Conservation (phyloP, 2,888 invertebrate genomes). For the Clostera curtula region DNA sequence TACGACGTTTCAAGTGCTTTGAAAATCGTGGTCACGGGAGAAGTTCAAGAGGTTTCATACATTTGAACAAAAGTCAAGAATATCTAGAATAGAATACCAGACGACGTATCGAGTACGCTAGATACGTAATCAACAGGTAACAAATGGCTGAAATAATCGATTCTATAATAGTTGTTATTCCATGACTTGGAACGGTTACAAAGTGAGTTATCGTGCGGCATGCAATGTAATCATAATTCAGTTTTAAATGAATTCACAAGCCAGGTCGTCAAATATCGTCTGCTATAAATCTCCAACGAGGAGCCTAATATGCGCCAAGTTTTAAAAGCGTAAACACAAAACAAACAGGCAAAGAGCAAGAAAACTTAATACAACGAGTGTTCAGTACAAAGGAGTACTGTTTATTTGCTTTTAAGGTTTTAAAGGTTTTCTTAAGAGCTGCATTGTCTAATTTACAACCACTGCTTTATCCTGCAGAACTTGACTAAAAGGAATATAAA, state of each 20-base stretch:
- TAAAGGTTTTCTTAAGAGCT: too few species aligned
- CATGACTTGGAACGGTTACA: constrained; percentile 32
- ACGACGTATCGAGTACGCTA: neutral
- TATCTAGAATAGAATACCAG: neutral
- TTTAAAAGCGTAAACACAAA: constrained; percentile 7
- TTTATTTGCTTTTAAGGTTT: too few species aligned
- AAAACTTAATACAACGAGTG: too few species aligned
- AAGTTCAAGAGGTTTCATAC: too few species aligned
- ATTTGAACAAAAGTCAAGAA: too few species aligned
- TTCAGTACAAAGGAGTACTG: too few species aligned
- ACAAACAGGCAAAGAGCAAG: too few species aligned
- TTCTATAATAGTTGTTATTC: constrained; percentile 32
- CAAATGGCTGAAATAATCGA: constrained; percentile 24
- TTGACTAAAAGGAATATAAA: too few species aligned
- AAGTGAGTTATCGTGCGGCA: constrained; percentile 32
- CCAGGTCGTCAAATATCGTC: constrained; percentile 22
- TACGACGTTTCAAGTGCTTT: too few species aligned
- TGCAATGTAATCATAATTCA: constrained; percentile 35
- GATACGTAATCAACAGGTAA: constrained; percentile 26
- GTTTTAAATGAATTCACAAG: constrained; percentile 27
- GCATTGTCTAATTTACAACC: too few species aligned
- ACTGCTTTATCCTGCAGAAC: too few species aligned
- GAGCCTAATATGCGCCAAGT: constrained; percentile 11
- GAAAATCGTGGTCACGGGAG: too few species aligned
- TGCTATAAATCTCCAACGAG: constrained; percentile 20